Evolutionary conservation across 2,113 vertebrate genomes (phyloP).

Genomic region (Myanophis thanlyinensis): DNA sequence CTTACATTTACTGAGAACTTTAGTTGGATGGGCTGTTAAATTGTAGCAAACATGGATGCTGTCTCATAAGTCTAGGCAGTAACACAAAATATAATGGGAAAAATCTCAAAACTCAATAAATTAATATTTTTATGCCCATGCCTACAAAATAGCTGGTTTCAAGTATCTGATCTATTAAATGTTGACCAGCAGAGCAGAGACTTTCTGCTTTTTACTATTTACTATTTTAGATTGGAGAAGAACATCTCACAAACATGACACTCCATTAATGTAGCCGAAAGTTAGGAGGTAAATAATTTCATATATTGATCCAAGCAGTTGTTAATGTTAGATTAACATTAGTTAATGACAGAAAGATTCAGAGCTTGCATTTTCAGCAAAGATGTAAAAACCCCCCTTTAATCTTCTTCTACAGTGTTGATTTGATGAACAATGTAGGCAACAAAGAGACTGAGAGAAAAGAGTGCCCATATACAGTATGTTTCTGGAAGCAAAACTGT

Average conservation of each 20-base stretch:
- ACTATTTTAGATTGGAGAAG: neutral
- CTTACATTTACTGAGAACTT: neutral
- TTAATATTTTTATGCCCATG: neutral
- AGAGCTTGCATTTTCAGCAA: rapidly evolving
- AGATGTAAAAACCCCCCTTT: rapidly evolving
- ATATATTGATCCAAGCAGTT: neutral
- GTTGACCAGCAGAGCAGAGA: neutral
- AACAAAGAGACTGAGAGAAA: neutral
- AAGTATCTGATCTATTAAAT: neutral
- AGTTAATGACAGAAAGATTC: neutral
- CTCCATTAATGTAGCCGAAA: neutral
- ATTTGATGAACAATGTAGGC: neutral
- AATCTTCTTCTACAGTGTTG: neutral
- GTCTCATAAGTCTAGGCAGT: neutral
- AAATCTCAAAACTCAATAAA: neutral
- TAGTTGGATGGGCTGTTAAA: neutral
- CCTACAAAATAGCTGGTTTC: neutral
- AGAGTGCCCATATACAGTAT: no score
- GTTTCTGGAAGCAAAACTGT: neutral
- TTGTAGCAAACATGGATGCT: neutral
- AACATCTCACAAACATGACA: neutral
- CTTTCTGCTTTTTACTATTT: no score
- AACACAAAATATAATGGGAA: neutral
- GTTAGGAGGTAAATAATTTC: neutral
- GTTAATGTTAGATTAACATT: neutral